phyloP scores from a whole-genome alignment of 2,113 vertebrate species.

The Mionectes macconnelli region DNA sequence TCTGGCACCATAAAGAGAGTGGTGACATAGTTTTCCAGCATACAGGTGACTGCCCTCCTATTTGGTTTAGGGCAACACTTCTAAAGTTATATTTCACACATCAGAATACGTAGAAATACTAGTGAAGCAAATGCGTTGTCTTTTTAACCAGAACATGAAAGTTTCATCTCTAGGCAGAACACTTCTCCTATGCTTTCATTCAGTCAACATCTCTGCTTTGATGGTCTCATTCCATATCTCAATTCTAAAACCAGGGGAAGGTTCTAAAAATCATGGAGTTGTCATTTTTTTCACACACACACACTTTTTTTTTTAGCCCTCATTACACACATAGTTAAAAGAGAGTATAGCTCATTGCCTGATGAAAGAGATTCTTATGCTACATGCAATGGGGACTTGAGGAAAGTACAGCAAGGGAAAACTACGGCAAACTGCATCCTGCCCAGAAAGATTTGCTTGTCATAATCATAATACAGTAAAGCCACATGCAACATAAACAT shows the following conservation, averaged over 20 bases:
- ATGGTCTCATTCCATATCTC: background rate
- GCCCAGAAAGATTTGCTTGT: background rate
- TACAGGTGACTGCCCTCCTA: background rate
- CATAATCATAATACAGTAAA: background rate
- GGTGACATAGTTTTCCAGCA: background rate
- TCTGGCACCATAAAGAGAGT: background rate
- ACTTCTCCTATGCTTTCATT: background rate
- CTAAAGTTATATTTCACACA: background rate
- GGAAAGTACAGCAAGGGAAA: background rate
- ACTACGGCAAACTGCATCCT: background rate
- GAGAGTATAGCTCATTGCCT: background rate
- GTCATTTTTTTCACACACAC: background rate
- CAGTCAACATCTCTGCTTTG: background rate
- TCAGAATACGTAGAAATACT: background rate
- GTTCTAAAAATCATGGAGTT: background rate
- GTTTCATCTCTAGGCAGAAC: background rate
- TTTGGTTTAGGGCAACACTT: background rate
- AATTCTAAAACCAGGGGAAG: background rate
- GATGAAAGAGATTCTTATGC: background rate
- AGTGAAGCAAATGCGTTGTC: rapidly evolving
- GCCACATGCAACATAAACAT: background rate
- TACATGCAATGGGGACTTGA: background rate
- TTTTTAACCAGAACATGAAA: background rate
- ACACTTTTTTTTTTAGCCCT: background rate
- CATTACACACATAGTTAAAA: background rate